Conservation (phyloP, 2,797 vertebrate species). For the Megaceryle alcyon region DNA sequence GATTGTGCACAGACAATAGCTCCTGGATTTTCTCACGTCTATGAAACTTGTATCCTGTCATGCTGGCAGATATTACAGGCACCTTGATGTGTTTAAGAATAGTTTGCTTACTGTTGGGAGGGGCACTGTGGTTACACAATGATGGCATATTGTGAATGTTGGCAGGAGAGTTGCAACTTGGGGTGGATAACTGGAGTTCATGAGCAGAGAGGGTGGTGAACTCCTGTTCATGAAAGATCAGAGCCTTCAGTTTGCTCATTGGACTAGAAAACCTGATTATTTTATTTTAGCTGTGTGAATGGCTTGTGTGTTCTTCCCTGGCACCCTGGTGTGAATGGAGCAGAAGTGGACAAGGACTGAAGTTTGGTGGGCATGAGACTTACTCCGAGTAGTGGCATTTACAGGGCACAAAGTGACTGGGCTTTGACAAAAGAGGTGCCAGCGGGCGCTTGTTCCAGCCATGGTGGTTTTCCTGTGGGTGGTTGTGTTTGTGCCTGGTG, state of each 20-base stretch:
- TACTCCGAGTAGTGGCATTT: background rate
- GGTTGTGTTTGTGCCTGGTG: background rate
- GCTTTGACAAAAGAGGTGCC: background rate
- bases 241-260: background rate
- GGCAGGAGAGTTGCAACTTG: background rate
- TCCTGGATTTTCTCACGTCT: background rate
- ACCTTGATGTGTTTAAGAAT: background rate
- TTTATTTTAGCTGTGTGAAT: background rate
- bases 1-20: background rate
- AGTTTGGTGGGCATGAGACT: background rate
- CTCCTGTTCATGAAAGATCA: background rate
- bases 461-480: background rate
- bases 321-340: background rate
- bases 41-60: background rate
- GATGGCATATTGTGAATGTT: background rate
- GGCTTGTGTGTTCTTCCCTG: background rate
- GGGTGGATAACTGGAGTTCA: background rate
- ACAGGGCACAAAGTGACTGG: background rate
- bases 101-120: background rate
- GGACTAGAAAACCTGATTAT: constrained; percentile 29
- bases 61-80: background rate
- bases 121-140: fast-evolving
- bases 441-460: background rate
- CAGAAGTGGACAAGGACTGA: background rate
- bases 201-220: background rate